Conservation (phyloP, 2,888 invertebrate species). For the Xylota segnis region DNA sequence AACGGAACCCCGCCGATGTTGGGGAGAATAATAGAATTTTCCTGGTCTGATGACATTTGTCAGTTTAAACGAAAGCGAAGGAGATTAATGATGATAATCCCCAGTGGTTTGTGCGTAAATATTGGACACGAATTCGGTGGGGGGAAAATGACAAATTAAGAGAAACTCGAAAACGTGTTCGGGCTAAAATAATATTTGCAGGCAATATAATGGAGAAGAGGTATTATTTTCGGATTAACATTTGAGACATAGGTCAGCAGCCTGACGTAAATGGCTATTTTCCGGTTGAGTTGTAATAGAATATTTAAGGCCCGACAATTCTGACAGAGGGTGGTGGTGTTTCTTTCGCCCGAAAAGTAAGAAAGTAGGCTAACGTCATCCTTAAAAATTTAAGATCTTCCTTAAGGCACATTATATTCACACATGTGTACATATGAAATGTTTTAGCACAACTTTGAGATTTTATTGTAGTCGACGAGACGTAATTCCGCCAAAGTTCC, state of each 20-base stretch:
- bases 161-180: not conserved
- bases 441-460: too few relatives aligned
- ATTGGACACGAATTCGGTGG: not conserved
- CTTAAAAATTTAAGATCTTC: too few relatives aligned
- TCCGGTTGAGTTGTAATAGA: too few relatives aligned
- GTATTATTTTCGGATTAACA: not conserved
- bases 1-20: not conserved
- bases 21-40: constrained; percentile 45
- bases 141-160: constrained; percentile 4
- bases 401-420: too few relatives aligned
- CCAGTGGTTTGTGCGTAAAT: constrained; percentile 29
- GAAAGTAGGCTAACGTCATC: too few relatives aligned
- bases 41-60: constrained; percentile 44
- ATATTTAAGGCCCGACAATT: too few relatives aligned
- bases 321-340: too few relatives aligned
- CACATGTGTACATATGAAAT: too few relatives aligned
- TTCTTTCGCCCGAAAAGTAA: too few relatives aligned
- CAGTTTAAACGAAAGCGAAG: constrained; percentile 22
- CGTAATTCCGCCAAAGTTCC: too few relatives aligned
- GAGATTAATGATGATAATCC: constrained; percentile 47
- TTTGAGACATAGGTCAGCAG: not conserved
- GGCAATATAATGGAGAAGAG: not conserved
- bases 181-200: not conserved
- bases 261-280: not conserved
- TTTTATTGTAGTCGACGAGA: too few relatives aligned